Base-by-base conservation (phyloP, 1,140 invertebrate genomes). In the Cheumatopsyche charites region DNA sequence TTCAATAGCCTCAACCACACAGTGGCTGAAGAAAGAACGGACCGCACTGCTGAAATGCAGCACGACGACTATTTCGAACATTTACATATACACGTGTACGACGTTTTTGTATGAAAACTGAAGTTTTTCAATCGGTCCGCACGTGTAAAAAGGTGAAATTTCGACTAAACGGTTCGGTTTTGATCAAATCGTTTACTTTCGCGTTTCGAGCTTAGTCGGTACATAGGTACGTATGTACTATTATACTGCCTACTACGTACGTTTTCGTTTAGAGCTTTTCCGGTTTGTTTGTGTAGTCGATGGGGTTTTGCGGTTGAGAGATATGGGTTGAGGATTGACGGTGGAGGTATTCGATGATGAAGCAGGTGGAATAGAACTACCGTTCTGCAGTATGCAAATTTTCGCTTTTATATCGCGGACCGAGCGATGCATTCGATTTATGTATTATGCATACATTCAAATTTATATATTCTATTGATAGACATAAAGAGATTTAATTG, bases 1-100 rank as follows among this genome's bases (percentile, higher is more conserved):
- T 66, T 66, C 63, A 66, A 66, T 66, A 47, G 63, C 36, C 63
- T 15, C 29, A 66, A 66, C 63, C 63, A 41, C 63, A 66, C 12
- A n/a, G n/a, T 15, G 17, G 41, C 63, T 26, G 63, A 66, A 26
- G 63, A 66, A 66, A 66, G 63, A 66, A 66, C 43, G 23, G 41
- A 66, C 42, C 63, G 23, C 63, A 21, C 55, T 25, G 43, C 63
- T 66, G 43, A 66, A 66, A 66, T 66, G 63, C 63, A 66, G 7
- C 42, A 23, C n/a, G 47, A 47, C 63, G 63, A 66, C 63, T 13
- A 65, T 41, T 65, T 65, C 36, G 26, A 43, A 15, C 19, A 19
- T 17, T 15, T 52, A 19, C 9, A 36, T 9, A 9, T 52, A 52
- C 6, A 15, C 47, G 29, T 36, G 19, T 52, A 52, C 47, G 47